phyloP scores from a whole-genome alignment of 2,797 vertebrate species.

The Neostethus bicornis region DNA sequence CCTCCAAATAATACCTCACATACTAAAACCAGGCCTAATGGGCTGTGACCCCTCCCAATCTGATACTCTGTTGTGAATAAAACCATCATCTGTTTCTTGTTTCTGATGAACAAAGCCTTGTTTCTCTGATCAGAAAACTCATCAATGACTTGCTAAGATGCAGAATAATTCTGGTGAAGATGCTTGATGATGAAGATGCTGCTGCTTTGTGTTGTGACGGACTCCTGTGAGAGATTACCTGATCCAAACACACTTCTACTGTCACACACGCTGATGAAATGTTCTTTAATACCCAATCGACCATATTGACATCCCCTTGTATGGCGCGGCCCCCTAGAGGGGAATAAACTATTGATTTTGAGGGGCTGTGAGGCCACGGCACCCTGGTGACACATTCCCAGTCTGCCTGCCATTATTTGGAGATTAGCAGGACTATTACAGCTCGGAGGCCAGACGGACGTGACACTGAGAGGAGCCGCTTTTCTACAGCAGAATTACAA shows the following conservation, averaged over 20 bases:
- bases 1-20: no score
- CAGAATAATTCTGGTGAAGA: no score
- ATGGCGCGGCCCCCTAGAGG: constrained; percentile 55
- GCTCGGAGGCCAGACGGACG: constrained; percentile 66
- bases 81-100: no score
- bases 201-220: no score
- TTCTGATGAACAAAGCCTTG: no score
- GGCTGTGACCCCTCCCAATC: no score
- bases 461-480: constrained; percentile 53
- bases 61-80: no score
- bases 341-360: constrained; percentile 75
- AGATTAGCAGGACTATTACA: constrained; percentile 81
- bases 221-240: no score
- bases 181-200: no score
- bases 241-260: constrained; percentile 53
- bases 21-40: no score
- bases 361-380: constrained; percentile 58
- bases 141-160: no score
- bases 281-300: constrained; percentile 84
- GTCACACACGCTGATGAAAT: constrained; percentile 76
- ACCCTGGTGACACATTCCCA: constrained; percentile 71
- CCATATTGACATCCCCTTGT: constrained; percentile 80
- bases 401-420: constrained; percentile 76
- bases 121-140: no score
- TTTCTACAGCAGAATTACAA: constrained; percentile 49